Percentiles rank a stretch among this genome's conserved stretches.
phyloP scores from a whole-genome alignment of 2,888 invertebrate species.

The Drosophila paranaensis region DNA sequence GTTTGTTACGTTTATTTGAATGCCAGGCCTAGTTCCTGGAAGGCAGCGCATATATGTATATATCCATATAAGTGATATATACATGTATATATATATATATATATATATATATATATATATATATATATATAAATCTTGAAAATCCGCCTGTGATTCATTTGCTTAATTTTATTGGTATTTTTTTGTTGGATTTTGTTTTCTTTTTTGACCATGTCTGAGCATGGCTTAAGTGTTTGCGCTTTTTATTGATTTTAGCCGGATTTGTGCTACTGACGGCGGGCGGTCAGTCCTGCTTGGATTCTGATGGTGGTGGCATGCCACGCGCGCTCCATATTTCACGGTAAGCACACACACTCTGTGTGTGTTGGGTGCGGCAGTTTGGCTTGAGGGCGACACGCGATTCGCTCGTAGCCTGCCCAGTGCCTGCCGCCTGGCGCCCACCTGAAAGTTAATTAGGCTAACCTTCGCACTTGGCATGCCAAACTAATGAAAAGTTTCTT shows the following conservation, averaged over 20 bases:
- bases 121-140: conserved; percentile 17
- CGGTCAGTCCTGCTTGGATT: conserved; percentile 16
- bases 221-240: conserved; percentile 65
- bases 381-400: conserved; percentile 57
- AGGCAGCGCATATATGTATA: background rate
- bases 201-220: conserved; percentile 46
- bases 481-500: conserved; percentile 58
- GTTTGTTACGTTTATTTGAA: conserved; percentile 13
- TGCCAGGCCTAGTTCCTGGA: conserved; percentile 11
- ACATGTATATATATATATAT: background rate
- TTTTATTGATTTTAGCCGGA: conserved; percentile 76
- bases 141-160: conserved; percentile 46
- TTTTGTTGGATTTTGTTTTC: background rate
- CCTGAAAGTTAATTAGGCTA: conserved; percentile 38
- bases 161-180: background rate
- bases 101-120: background rate
- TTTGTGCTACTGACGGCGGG: conserved; percentile 52
- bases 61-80: background rate
- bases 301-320: conserved; percentile 56
- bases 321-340: conserved; percentile 69
- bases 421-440: conserved; percentile 43
- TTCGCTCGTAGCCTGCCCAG: conserved; percentile 58
- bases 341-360: background rate
- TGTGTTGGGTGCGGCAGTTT: conserved; percentile 57
- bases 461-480: conserved; percentile 52